These are phyloP conservation scores for Rhyzopertha dominica DNA, from an alignment of 1,140 invertebrate species.

Conservation along the genomic window DNA sequence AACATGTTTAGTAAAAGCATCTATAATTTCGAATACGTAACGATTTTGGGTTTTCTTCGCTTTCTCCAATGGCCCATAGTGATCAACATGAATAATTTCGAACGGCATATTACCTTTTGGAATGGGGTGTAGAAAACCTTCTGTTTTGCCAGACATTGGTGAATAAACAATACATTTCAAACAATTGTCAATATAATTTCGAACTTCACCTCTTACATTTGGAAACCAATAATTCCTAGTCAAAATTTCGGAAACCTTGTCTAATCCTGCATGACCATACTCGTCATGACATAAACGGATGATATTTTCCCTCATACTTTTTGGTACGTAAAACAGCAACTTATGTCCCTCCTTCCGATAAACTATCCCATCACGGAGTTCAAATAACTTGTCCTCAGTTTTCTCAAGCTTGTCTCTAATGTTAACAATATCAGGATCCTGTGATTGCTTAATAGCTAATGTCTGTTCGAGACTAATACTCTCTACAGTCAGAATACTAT, in stretches of 20 bases:
- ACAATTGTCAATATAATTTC: slow-evolving; percentile 20
- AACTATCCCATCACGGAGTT: slow-evolving; percentile 14
- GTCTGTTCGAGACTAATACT: too few species aligned
- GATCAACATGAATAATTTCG: slow-evolving; percentile 29
- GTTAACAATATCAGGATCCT: too few species aligned
- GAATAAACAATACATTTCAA: slow-evolving; percentile 28
- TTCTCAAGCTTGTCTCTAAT: slow-evolving; percentile 9
- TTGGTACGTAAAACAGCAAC: slow-evolving; percentile 31
- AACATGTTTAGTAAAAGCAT: slow-evolving; percentile 24
- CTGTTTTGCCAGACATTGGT: slow-evolving; percentile 20
- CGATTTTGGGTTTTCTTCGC: background rate
- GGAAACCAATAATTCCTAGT: slow-evolving; percentile 28
- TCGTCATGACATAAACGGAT: slow-evolving; percentile 30
- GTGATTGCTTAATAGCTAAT: too few species aligned
- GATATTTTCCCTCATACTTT: slow-evolving; percentile 24
- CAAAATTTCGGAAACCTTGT: slow-evolving; percentile 29
- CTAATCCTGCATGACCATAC: slow-evolving; percentile 28
- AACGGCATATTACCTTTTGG: slow-evolving; percentile 27
- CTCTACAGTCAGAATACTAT: too few species aligned
- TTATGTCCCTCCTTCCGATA: slow-evolving; percentile 8
- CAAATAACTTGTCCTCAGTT: slow-evolving; percentile 11
- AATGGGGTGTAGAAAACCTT: slow-evolving; percentile 23
- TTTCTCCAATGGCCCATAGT: slow-evolving; percentile 25
- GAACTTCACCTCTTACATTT: slow-evolving; percentile 25
- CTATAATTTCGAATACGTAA: slow-evolving; percentile 22